Base-by-base conservation (phyloP, 35 echinoderm and acorn worm species). In the Patiria miniata region DNA sequence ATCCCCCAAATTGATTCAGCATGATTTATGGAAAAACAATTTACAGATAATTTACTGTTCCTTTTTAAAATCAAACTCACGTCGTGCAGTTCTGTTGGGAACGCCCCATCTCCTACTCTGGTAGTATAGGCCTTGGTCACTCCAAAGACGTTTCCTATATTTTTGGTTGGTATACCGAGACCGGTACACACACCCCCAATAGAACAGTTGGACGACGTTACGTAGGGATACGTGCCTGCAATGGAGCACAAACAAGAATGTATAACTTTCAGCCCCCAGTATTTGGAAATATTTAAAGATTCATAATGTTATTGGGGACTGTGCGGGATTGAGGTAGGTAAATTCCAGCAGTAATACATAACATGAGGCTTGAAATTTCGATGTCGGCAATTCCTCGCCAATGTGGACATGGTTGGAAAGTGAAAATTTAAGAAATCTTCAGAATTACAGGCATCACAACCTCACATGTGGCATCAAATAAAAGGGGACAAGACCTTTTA, bases 81-180 rank as follows among this genome's bases (percentile, higher is more conserved):
- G 89, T 97, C 89, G 12, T 55, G 26, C 50, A 79, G 86, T 80
- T 99, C 96, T 36, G 96, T 99, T 82, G 96, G 96, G 44, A 99
- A 94, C 23, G 83, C 86, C 76, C 96, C 96, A 83, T 94, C 89
- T 39, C 96, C 96, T 18, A 99, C 96, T 42, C 96, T 68, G 16
- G 96, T 99, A n/a, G 92, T 99, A 56, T 99, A 99, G 36, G 96
- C 96, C 80, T 99, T 99, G 2, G 87, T 61, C 9, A 99, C 93
- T 50, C 96, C 96, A 80, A 90, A 94, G 77, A 99, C 93, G 6
- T 95, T 60, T 5, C 96, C 96, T 33, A 99, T 91, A 21, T 77
- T 99, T 39, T 79, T 18, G 8, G 96, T 77, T 51, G 96, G 92
- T 33, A 99, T 85, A 37, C 96, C 96, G 14, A 98, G 83, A 26